Evolutionary conservation across 2,113 vertebrate genomes (phyloP).

Genomic region (Paracanthobrama guichenoti): DNA sequence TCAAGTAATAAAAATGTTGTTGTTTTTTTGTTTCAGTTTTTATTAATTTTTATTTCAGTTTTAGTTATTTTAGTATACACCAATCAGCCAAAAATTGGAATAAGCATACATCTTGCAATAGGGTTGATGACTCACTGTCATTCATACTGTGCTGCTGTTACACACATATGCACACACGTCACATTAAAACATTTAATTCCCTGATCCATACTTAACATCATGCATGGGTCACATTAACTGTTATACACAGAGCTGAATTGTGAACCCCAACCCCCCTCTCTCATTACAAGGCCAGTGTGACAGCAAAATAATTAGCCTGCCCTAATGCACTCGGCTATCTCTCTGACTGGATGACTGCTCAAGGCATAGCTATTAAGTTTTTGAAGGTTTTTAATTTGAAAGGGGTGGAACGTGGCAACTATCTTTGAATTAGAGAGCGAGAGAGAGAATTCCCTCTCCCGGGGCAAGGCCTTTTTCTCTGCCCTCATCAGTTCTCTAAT

Average conservation of each 20-base stretch:
- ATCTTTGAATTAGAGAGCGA: slow-evolving; percentile 63
- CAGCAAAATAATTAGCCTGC: slow-evolving; percentile 74
- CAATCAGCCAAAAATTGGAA: too few relatives aligned
- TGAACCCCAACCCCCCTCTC: not conserved
- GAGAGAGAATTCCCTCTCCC: slow-evolving; percentile 26
- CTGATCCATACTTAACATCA: slow-evolving; percentile 20
- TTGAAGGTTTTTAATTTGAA: slow-evolving; percentile 75
- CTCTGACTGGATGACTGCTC: slow-evolving; percentile 72
- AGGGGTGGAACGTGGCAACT: slow-evolving; percentile 62
- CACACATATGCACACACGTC: not conserved
- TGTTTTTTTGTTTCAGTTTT: too few relatives aligned
- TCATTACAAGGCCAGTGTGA: slow-evolving; percentile 64
- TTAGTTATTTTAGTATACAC: too few relatives aligned
- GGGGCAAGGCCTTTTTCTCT: slow-evolving; percentile 43
- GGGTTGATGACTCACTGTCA: not conserved
- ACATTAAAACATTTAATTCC: not conserved
- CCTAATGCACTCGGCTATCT: slow-evolving; percentile 71
- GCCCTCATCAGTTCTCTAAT: slow-evolving; percentile 46
- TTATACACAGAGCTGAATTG: not conserved
- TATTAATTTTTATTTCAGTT: too few relatives aligned
- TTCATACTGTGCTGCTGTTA: not conserved
- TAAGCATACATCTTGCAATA: not conserved
- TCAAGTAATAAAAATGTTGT: too few relatives aligned
- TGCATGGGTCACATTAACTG: slow-evolving; percentile 11
- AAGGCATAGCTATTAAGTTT: slow-evolving; percentile 73